A percentile compares a stretch with the other conserved stretches of the same genome.
Evolutionary conservation across 2,113 vertebrate species (phyloP).

Genomic region (Rattus rattus): DNA sequence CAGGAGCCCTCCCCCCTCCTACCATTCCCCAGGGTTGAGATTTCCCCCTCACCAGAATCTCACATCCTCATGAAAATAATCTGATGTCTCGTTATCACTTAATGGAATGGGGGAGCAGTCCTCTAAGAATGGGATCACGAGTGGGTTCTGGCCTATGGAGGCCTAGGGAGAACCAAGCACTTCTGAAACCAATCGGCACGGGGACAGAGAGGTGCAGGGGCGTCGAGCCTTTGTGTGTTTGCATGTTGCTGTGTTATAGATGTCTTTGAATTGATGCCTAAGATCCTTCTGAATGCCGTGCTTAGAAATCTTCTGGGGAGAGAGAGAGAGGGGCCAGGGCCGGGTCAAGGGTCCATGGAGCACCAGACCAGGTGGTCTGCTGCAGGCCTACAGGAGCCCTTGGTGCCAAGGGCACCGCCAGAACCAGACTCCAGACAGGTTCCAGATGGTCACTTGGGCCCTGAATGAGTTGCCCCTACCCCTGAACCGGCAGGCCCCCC

Average conservation of each 20-base stretch:
- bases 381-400: background rate
- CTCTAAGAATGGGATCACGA: background rate
- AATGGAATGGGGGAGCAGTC: background rate
- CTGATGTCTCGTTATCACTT: slow-evolving; percentile 83
- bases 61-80: slow-evolving; percentile 92
- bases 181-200: background rate
- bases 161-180: background rate
- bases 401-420: background rate
- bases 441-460: slow-evolving; percentile 43
- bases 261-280: background rate
- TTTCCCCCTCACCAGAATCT: slow-evolving; percentile 91
- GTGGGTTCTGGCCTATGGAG: background rate
- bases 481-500: slow-evolving; percentile 74
- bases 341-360: background rate
- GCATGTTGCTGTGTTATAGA: background rate
- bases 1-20: slow-evolving; percentile 72
- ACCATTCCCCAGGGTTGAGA: slow-evolving; percentile 88
- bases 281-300: background rate
- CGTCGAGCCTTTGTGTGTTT: background rate
- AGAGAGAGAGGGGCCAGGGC: background rate
- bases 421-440: slow-evolving; percentile 13
- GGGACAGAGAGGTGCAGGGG: background rate
- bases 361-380: background rate
- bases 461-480: slow-evolving; percentile 16
- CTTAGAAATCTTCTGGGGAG: background rate